These are phyloP conservation scores for Augiades crinisus DNA, from an alignment of 2,888 invertebrate genomes.

Conservation along the genomic window DNA sequence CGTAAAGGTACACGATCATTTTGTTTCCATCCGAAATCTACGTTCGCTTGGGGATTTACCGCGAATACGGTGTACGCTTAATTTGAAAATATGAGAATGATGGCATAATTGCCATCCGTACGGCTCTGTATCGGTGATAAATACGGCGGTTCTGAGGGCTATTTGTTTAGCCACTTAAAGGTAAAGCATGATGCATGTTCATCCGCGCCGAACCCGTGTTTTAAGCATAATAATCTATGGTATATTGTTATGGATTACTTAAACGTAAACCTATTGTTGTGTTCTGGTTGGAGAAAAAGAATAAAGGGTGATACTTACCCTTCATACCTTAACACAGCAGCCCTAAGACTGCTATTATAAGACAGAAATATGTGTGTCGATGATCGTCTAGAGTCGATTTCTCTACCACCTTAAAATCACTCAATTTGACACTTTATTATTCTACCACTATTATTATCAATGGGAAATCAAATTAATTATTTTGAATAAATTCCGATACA, in stretches of 20 bases:
- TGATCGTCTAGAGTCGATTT: neutral
- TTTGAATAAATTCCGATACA: neutral
- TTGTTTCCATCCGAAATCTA: conserved; percentile 57
- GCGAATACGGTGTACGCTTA: conserved; percentile 52
- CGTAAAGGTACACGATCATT: conserved; percentile 49
- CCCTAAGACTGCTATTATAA: no score
- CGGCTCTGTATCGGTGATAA: conserved; percentile 42
- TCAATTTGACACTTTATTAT: no score
- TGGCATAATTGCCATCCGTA: conserved; percentile 60
- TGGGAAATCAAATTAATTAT: neutral
- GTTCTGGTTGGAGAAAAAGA: no score
- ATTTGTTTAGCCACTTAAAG: conserved; percentile 10
- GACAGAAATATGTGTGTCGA: no score
- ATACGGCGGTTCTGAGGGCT: conserved; percentile 30
- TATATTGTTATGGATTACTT: neutral
- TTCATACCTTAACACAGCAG: no score
- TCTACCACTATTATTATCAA: neutral
- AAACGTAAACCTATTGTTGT: neutral
- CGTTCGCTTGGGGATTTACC: conserved; percentile 67
- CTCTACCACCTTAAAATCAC: neutral
- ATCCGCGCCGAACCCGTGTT: neutral
- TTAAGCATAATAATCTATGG: neutral
- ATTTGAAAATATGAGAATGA: conserved; percentile 72
- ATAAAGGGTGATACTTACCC: no score
- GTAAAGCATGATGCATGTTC: conserved; percentile 5